Conservation (phyloP, 2,888 invertebrate species). For the Lepas anatifera region DNA sequence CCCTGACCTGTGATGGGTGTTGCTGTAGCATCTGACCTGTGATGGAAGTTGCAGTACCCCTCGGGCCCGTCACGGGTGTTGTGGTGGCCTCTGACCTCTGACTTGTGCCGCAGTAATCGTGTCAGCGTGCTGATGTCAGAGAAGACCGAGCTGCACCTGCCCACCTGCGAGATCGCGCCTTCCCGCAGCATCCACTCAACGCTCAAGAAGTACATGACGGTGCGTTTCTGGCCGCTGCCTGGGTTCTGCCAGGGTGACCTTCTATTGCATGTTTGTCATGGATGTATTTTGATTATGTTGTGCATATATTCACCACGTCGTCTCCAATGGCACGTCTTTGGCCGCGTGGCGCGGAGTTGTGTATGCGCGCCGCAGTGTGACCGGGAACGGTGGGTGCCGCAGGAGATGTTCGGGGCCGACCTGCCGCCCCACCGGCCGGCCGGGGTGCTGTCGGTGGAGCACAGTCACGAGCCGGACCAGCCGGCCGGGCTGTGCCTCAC, state of each 20-base stretch:
- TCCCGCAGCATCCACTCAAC: conserved; percentile 74
- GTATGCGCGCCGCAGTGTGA: too few relatives aligned
- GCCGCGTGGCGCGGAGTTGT: too few relatives aligned
- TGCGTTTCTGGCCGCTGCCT: conserved; percentile 30
- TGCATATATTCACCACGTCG: too few relatives aligned
- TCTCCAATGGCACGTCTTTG: too few relatives aligned
- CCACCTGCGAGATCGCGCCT: conserved; percentile 78
- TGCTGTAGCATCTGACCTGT: too few relatives aligned
- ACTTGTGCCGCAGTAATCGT: conserved; percentile 48
- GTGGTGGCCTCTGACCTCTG: too few relatives aligned
- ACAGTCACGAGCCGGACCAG: conserved; percentile 11
- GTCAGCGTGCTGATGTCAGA: conserved; percentile 77
- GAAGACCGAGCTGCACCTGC: conserved; percentile 67
- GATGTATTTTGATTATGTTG: too few relatives aligned
- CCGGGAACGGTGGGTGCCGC: conserved; percentile 22
- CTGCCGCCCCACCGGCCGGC: conserved; percentile 71
- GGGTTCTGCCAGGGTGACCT: neutral
- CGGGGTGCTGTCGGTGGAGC: conserved; percentile 58
- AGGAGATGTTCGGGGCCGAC: conserved; percentile 77
- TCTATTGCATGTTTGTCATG: too few relatives aligned
- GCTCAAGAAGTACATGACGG: conserved; percentile 73
- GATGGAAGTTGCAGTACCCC: too few relatives aligned
- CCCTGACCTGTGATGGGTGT: too few relatives aligned
- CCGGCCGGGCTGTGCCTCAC: conserved; percentile 47
- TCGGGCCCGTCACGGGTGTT: too few relatives aligned